Conservation (phyloP, 2,797 vertebrate genomes). For the Heterohyrax brucei region DNA sequence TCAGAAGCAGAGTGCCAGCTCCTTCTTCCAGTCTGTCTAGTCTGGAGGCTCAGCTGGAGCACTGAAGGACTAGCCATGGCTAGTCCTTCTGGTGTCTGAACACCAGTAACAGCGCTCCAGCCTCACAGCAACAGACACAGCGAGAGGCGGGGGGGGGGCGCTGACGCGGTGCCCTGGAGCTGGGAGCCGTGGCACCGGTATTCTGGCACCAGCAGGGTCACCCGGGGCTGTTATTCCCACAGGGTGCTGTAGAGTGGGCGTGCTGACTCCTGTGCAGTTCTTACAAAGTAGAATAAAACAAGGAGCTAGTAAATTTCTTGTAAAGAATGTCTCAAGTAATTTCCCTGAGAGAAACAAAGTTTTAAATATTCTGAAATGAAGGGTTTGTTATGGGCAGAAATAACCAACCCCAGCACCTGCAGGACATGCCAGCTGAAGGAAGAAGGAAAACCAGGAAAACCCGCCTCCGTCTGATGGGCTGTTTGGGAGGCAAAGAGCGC, state of each 20-base stretch:
- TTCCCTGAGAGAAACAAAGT: conserved; percentile 66
- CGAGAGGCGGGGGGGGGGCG: too few species aligned
- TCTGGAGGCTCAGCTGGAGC: too few species aligned
- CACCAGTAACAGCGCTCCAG: too few species aligned
- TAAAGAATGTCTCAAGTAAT: conserved; percentile 71
- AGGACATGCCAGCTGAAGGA: conserved; percentile 49
- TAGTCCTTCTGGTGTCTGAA: too few species aligned
- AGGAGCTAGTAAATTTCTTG: conserved; percentile 67
- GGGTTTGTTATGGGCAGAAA: conserved; percentile 72
- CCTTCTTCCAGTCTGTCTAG: too few species aligned
- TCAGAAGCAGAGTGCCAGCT: too few species aligned
- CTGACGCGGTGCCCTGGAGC: too few species aligned
- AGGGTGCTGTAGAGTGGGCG: conserved; percentile 49
- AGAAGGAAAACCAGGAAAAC: neutral
- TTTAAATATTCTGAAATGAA: conserved; percentile 74
- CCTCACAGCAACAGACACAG: too few species aligned
- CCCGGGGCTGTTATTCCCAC: conserved; percentile 1
- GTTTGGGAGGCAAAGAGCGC: conserved; percentile 71
- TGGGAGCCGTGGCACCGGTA: too few species aligned
- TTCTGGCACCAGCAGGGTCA: too few species aligned
- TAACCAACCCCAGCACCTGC: conserved; percentile 34
- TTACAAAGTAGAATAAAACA: conserved; percentile 63
- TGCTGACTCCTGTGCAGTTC: neutral
- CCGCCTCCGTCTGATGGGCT: conserved; percentile 27
- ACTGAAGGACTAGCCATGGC: too few species aligned